A percentile compares a stretch with the other conserved stretches of the same genome.
phyloP scores from a whole-genome alignment of 2,113 vertebrate species.

The Chaetura pelagica region DNA sequence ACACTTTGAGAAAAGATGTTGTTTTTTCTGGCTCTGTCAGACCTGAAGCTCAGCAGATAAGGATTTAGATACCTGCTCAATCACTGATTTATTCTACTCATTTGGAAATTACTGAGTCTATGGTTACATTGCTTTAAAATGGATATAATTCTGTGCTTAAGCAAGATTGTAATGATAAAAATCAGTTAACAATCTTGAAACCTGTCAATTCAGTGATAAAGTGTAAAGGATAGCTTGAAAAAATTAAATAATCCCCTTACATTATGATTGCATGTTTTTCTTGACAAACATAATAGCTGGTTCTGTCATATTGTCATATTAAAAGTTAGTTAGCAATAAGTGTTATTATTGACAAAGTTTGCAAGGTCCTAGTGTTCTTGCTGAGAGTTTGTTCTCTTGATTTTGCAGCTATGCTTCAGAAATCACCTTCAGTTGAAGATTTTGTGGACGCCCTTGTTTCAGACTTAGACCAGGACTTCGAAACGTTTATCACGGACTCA shows the following conservation, averaged over 20 bases:
- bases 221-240: background rate
- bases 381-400: background rate
- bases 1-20: background rate
- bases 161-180: background rate
- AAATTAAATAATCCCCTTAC: background rate
- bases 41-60: background rate
- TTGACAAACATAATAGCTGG: background rate
- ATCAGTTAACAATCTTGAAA: background rate
- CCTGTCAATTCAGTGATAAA: background rate
- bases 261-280: background rate
- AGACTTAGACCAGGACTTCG: constrained; percentile 91
- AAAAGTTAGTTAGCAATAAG: background rate
- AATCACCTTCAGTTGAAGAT: constrained; percentile 87
- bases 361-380: background rate
- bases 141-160: background rate
- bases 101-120: background rate
- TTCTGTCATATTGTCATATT: background rate
- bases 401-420: constrained; percentile 93
- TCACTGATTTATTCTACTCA: background rate
- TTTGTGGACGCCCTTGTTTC: constrained; percentile 93
- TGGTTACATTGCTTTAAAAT: background rate
- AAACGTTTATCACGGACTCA: constrained; percentile 92
- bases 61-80: background rate
- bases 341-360: background rate
- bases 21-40: background rate